phyloP scores from a whole-genome alignment of 1,140 invertebrate species.

The Eupristina koningsbergeri region DNA sequence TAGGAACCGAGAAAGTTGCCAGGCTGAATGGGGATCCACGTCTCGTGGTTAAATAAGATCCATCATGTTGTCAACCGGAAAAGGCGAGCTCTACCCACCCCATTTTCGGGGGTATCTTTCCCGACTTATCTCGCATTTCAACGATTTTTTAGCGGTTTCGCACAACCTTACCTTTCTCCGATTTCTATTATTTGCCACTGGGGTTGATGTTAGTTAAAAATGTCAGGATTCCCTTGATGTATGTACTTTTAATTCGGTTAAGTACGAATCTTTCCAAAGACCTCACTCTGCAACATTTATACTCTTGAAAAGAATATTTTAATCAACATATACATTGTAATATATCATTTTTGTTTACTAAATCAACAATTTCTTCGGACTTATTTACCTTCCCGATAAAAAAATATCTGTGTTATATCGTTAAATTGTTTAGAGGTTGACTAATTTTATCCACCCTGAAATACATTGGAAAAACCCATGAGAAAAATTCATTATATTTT shows the following conservation, averaged over 20 bases:
- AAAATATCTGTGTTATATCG: no score
- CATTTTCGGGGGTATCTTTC: conserved; percentile 15
- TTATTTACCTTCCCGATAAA: no score
- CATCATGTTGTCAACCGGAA: conserved; percentile 67
- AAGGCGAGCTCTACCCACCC: conserved; percentile 38
- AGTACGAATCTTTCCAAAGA: neutral
- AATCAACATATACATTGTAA: no score
- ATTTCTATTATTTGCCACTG: conserved; percentile 35
- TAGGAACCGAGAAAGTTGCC: conserved; percentile 53
- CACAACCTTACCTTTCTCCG: neutral
- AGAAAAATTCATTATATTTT: neutral
- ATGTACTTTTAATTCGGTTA: conserved; percentile 18
- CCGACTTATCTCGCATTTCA: conserved; percentile 47
- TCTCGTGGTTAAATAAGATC: conserved; percentile 70
- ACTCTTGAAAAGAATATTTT: no score
- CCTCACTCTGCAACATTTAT: no score
- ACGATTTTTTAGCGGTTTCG: conserved; percentile 48
- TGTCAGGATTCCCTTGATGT: conserved; percentile 1
- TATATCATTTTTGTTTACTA: no score
- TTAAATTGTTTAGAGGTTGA: neutral
- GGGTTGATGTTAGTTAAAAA: conserved; percentile 24
- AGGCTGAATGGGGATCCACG: conserved; percentile 61
- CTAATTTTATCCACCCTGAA: neutral
- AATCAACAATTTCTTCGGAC: no score
- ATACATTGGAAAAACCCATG: neutral